Evolutionary conservation across 2,888 invertebrate species (phyloP).

Genomic region (Diarsia brunnea): DNA sequence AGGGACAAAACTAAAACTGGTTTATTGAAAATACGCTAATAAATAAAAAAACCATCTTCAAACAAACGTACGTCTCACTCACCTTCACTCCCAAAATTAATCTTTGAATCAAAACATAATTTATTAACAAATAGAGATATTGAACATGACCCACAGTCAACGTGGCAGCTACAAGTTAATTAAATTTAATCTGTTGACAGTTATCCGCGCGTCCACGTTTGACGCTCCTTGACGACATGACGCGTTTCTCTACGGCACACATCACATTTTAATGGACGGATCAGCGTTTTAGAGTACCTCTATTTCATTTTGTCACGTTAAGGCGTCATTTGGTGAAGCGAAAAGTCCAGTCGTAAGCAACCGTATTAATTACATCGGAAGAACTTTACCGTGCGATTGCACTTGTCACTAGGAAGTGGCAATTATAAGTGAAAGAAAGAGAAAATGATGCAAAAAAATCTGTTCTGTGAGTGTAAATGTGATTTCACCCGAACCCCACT

Average conservation of each 20-base stretch:
- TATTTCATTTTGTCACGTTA: neutral
- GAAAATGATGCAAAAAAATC: neutral
- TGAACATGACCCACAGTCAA: constrained; percentile 38
- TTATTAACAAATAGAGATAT: constrained; percentile 42
- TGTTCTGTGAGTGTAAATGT: neutral
- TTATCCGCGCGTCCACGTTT: constrained; percentile 62
- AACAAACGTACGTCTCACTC: neutral
- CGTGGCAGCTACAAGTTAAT: constrained; percentile 80
- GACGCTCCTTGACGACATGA: neutral
- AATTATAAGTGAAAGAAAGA: neutral
- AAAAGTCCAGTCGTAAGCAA: neutral
- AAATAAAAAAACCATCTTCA: neutral
- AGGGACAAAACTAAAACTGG: neutral
- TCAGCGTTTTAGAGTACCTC: neutral
- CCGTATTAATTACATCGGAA: neutral
- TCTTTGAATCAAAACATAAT: constrained; percentile 17
- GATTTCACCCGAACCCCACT: constrained; percentile 37
- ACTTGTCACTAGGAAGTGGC: neutral
- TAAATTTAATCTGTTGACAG: constrained; percentile 78
- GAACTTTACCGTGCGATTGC: neutral
- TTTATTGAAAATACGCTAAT: neutral
- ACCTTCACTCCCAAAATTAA: neutral
- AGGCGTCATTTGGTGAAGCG: neutral
- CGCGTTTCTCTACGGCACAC: neutral
- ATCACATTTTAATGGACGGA: neutral